phyloP scores from a whole-genome alignment of 2,797 vertebrate genomes.

The Chanos chanos region DNA sequence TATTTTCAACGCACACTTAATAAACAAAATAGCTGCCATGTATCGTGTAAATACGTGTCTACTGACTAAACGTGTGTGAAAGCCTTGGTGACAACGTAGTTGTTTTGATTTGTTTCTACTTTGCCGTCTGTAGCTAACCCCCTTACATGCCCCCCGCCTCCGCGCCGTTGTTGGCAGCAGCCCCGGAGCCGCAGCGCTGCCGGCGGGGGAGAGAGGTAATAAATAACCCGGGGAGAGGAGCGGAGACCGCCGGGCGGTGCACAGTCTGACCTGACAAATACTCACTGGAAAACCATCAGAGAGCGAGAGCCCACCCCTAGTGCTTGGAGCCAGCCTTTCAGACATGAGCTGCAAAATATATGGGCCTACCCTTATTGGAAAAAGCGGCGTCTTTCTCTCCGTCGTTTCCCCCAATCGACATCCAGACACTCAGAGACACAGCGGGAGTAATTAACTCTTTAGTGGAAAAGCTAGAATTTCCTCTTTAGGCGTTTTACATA shows the following conservation, averaged over 20 bases:
- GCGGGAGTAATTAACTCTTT: conserved; percentile 72
- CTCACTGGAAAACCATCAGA: conserved; percentile 91
- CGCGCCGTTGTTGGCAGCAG: conserved; percentile 83
- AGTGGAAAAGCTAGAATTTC: conserved; percentile 53
- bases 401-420: conserved; percentile 41
- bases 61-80: too few relatives aligned
- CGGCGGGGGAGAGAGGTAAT: conserved; percentile 92
- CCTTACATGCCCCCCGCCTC: conserved; percentile 74
- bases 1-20: too few relatives aligned
- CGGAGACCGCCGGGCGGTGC: conserved; percentile 86
- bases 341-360: conserved; percentile 79
- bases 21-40: too few relatives aligned
- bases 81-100: too few relatives aligned
- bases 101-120: neutral
- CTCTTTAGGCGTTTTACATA: too few relatives aligned
- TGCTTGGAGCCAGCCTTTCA: conserved; percentile 85
- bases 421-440: conserved; percentile 64
- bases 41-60: too few relatives aligned
- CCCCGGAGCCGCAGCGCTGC: conserved; percentile 89
- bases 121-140: conserved; percentile 72
- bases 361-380: conserved; percentile 65
- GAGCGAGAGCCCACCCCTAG: conserved; percentile 83
- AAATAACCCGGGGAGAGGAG: conserved; percentile 96
- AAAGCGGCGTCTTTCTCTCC: conserved; percentile 59
- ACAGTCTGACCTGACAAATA: conserved; percentile 96